Base-by-base conservation (phyloP, 2,797 vertebrate genomes). In the Triplophysa bombifrons region DNA sequence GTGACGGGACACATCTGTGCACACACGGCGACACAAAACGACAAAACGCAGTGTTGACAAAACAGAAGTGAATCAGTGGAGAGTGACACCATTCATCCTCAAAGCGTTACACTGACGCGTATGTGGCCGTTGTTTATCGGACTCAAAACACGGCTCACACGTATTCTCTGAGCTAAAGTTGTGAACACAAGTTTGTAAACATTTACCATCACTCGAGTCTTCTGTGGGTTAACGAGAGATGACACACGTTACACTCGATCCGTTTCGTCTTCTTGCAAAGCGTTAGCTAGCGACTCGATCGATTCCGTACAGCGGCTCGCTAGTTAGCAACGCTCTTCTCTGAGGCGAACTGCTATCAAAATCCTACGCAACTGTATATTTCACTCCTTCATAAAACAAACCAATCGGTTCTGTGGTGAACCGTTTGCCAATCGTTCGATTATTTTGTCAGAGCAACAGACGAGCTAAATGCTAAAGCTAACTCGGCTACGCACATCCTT, bases 231-330 rank as follows among this genome's bases (percentile, higher is more conserved):
- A 38, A 13, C n/a, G n/a, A 65, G 17, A 55, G 60, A 66, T 34
- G 22, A 13, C 22, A 66, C 22, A 22, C 66, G 44, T n/a, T 22
- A 41, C 65, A 89, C 89, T 92, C 90, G 86, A 86, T 83, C 88
- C 88, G 88, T 87, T 27, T 92, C 82, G 87, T 87, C 88, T 90
- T 87, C 87, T 92, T 91, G 90, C 91, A 65, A 27, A 73, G 86
- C 48, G 69, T 78, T 84, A 89, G 90, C 91, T 91, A 91, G 50
- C 17, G 38, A 46, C 17, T 67, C 48, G 56, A 72, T 78, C 71
- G 76, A 78, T 78, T 71, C 58, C 76, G 38, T 38, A 46, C 58
- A 55, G 46, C 34, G 34, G 20, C 38, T 66, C 41, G 78, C 78
- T 80, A 48, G 78, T 72, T 55, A 72, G 68, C 60, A 44, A 44